A percentile compares a stretch with the other conserved stretches of the same genome.
These are phyloP conservation scores for Gymnopithys bicolor DNA, from an alignment of 2,797 vertebrate species.

Conservation along the genomic window DNA sequence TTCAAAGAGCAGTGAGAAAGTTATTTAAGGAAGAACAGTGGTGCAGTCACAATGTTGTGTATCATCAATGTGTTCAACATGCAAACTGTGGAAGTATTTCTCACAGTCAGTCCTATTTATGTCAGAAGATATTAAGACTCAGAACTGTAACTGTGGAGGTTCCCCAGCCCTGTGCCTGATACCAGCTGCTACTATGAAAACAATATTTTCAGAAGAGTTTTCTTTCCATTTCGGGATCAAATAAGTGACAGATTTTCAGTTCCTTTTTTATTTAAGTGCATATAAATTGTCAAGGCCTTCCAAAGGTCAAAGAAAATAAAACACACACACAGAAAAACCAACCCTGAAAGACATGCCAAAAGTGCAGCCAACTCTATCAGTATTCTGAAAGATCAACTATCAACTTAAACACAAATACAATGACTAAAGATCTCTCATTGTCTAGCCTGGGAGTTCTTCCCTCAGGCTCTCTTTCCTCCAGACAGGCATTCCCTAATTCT, in stretches of 20 bases:
- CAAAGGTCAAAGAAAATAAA: background rate
- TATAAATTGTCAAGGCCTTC: background rate
- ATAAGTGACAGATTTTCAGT: background rate
- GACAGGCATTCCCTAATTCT: background rate
- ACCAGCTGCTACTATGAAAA: background rate
- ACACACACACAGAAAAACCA: background rate
- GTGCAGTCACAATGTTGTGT: background rate
- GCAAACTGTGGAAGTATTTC: background rate
- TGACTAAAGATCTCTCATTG: background rate
- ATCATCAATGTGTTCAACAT: background rate
- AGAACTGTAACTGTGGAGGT: background rate
- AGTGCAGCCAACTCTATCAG: background rate
- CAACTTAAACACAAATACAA: background rate
- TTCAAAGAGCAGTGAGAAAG: background rate
- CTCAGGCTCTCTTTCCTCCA: background rate
- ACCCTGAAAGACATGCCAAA: background rate
- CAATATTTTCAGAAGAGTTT: background rate
- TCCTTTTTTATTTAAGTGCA: background rate
- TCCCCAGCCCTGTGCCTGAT: background rate
- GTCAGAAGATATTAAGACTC: constrained; percentile 43
- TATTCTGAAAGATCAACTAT: background rate
- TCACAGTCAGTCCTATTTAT: constrained; percentile 32
- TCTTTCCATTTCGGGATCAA: background rate
- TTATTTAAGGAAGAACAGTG: constrained; percentile 16
- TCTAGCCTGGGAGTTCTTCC: background rate